Conservation (phyloP, 2,888 invertebrate species). For the Strigamia transsilvanica region DNA sequence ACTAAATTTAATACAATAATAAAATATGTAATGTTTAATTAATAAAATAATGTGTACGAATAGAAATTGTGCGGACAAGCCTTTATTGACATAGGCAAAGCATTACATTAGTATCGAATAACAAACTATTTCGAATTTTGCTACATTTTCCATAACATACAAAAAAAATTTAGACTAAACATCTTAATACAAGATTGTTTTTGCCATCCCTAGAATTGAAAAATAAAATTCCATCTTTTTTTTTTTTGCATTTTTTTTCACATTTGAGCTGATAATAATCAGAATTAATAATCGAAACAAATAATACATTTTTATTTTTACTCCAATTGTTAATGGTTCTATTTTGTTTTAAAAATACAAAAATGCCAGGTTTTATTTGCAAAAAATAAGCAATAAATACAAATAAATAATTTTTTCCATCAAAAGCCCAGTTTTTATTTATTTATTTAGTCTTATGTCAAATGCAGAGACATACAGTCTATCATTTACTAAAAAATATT, state of each 20-base stretch:
- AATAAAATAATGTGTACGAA: not conserved
- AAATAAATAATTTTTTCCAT: constrained; percentile 32
- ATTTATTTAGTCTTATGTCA: constrained; percentile 29
- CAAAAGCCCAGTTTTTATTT: constrained; percentile 28
- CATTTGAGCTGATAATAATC: constrained; percentile 9
- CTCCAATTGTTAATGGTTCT: constrained; percentile 28
- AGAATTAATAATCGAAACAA: not conserved
- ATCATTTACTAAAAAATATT: constrained; percentile 26
- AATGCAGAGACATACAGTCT: constrained; percentile 21
- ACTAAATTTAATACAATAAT: not conserved
- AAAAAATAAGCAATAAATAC: constrained; percentile 38
- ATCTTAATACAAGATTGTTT: constrained; percentile 20
- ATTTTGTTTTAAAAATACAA: constrained; percentile 15
- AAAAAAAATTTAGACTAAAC: constrained; percentile 28
- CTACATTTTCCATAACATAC: constrained; percentile 37
- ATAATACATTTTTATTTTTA: not conserved
- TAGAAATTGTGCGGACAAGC: constrained; percentile 28
- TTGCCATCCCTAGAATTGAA: constrained; percentile 37
- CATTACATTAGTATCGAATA: constrained; percentile 40
- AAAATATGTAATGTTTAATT: not conserved
- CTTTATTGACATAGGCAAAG: constrained; percentile 50
- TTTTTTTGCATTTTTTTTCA: constrained; percentile 14
- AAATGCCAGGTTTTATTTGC: constrained; percentile 34
- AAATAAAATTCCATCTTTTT: not conserved
- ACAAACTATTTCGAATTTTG: constrained; percentile 32